Percentiles rank a stretch among this genome's conserved stretches.
Conservation (phyloP, 2,797 vertebrate species). For the Pipistrellus pygmaeus region DNA sequence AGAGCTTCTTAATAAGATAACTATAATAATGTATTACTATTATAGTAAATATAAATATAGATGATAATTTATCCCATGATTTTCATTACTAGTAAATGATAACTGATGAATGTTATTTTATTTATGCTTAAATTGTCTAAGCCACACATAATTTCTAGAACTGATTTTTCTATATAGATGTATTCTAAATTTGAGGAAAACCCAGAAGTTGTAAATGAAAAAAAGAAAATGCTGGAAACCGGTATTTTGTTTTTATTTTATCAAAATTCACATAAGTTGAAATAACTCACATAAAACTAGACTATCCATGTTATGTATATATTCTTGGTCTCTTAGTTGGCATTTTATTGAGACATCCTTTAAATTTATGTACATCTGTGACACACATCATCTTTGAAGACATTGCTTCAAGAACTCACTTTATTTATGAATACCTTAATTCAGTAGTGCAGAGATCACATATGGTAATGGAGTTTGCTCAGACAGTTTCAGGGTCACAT, state of each 20-base stretch:
- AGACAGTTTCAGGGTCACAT: neutral
- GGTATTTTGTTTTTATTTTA: conserved; percentile 10
- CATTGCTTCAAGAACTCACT: conserved; percentile 1
- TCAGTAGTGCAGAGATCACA: neutral
- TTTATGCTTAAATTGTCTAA: neutral
- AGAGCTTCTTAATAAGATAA: neutral
- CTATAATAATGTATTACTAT: neutral
- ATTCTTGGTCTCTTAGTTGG: neutral
- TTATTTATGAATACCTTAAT: neutral
- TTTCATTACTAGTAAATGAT: neutral
- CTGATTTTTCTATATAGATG: neutral
- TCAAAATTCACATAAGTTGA: neutral
- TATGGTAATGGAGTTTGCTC: neutral
- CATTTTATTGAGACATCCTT: neutral
- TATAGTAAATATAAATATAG: neutral
- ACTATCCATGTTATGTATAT: neutral
- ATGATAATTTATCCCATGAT: neutral
- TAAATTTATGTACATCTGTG: neutral
- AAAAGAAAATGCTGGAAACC: neutral
- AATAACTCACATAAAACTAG: neutral
- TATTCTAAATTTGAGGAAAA: conserved; percentile 9
- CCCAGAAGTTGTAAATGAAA: neutral
- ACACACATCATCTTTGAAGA: neutral
- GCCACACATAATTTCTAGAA: neutral
- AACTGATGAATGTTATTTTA: neutral